These are phyloP conservation scores for Corythucha ciliata DNA, from an alignment of 2,888 invertebrate genomes.

Conservation along the genomic window DNA sequence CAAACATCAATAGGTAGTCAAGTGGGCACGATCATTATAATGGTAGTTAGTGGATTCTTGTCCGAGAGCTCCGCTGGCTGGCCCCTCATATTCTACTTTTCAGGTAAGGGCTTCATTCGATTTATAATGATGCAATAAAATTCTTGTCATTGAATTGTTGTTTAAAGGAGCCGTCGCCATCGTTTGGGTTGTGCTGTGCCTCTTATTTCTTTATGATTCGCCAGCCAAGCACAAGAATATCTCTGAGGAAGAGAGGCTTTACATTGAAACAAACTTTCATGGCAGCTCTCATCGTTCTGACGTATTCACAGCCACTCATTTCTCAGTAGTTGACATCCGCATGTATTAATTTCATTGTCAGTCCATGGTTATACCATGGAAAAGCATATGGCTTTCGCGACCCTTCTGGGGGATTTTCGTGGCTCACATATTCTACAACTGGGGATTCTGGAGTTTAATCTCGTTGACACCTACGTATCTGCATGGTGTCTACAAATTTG, in stretches of 20 bases:
- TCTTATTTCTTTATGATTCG: constrained; percentile 54
- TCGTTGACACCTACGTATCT: constrained; percentile 75
- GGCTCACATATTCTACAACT: constrained; percentile 63
- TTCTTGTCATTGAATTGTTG: too few species aligned
- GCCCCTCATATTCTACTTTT: too few species aligned
- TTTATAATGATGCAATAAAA: too few species aligned
- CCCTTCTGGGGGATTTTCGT: constrained; percentile 62
- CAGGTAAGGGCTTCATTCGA: too few species aligned
- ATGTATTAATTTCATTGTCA: constrained; percentile 44
- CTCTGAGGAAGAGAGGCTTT: constrained; percentile 47
- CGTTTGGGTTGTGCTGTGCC: constrained; percentile 52
- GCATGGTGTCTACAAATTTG: constrained; percentile 57
- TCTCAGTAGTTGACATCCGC: not conserved
- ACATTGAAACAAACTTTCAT: not conserved
- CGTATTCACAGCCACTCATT: not conserved
- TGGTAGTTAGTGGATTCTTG: too few species aligned
- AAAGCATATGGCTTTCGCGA: constrained; percentile 51
- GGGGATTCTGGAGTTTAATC: constrained; percentile 75
- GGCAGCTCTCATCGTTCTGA: not conserved
- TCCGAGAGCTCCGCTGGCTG: too few species aligned
- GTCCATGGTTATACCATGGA: too few species aligned
- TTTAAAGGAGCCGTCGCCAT: constrained; percentile 66
- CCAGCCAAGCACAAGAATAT: constrained; percentile 54
- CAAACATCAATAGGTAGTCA: too few species aligned
- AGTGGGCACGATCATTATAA: too few species aligned